Base-by-base conservation (phyloP, 2,888 invertebrate species). In the Tetropium fuscum region DNA sequence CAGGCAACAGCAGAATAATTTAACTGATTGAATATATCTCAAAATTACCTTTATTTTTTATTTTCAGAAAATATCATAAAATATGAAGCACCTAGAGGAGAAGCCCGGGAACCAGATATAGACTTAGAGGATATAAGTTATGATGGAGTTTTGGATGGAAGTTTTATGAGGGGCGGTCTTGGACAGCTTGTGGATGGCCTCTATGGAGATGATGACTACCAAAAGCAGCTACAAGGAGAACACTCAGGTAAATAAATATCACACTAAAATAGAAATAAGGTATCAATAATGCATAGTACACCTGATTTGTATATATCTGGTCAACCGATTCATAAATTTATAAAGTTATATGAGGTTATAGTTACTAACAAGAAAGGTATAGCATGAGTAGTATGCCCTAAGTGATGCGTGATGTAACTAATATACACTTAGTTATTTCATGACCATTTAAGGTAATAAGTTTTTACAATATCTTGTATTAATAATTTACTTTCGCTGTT, bases 151-250 rank as follows among this genome's bases (percentile, higher is more conserved):
- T 74, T 85, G 19, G 84, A 85, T 32, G 85, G 84, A 1, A 83
- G 83, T 5, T 80, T 82, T 48, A 84, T 89, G 80, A 80, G 83
- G 45, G 87, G 88, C 34, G 95, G 95, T 2, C 84, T 95, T 5
- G 95, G 95, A 10, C 94, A 94, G 80, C 85, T 95, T 70, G 87
- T 90, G 3, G 94, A 94, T 79, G 92, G 92, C 0, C 82, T 89
- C 38, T 83, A 85, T 53, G 91, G 90, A 8, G 88, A 89, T 20
- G 87, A 87, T 68, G 88, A 88, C 73, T 88, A 88, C 79, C 88
- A 85, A 76, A 83, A 84, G 74, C 87, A 83, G 64, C 85, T 84
- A 68, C 85, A 83, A 75, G 82, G 83, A 25, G 87, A 87, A 68
- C 85, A 86, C 45, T 83, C 84, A 78, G 87, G 88, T 87, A 78